phyloP scores from a whole-genome alignment of 2,888 invertebrate genomes.

The Prionchulus punctatus region DNA sequence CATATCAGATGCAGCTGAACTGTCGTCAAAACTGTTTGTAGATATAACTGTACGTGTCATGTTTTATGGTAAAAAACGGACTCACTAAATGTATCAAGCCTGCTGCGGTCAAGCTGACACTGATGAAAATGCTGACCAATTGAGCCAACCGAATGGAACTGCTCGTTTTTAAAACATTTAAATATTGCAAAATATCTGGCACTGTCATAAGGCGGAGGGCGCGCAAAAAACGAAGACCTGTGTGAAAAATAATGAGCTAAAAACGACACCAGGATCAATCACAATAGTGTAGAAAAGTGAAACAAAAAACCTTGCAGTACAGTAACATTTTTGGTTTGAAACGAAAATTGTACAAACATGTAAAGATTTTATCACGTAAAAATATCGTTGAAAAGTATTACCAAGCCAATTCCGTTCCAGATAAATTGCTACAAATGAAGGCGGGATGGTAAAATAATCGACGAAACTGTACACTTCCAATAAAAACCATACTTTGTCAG shows the following conservation, averaged over 20 bases:
- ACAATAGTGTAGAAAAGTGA: no score
- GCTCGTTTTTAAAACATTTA: constrained; percentile 98
- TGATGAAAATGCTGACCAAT: constrained; percentile 96
- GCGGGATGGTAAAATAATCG: constrained; percentile 99
- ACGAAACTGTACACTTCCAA: constrained; percentile 99
- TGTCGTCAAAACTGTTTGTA: no score
- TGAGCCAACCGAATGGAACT: constrained; percentile 97
- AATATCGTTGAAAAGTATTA: no score
- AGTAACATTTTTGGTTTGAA: background rate
- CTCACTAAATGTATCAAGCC: constrained; percentile 97
- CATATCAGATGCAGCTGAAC: no score
- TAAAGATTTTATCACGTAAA: no score
- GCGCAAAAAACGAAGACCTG: constrained; percentile 92
- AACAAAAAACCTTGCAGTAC: background rate
- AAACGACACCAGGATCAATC: no score
- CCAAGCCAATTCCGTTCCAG: constrained; percentile 99
- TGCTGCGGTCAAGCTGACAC: constrained; percentile 95
- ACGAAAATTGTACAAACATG: no score
- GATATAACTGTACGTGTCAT: no score
- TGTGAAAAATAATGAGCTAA: no score
- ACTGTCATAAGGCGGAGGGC: constrained; percentile 98
- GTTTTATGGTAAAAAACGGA: no score
- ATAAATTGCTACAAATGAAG: constrained; percentile 99
- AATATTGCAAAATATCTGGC: constrained; percentile 98
- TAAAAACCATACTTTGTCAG: constrained; percentile 99